These are phyloP conservation scores for Eupithecia vulgata DNA, from an alignment of 2,888 invertebrate genomes.

Conservation along the genomic window DNA sequence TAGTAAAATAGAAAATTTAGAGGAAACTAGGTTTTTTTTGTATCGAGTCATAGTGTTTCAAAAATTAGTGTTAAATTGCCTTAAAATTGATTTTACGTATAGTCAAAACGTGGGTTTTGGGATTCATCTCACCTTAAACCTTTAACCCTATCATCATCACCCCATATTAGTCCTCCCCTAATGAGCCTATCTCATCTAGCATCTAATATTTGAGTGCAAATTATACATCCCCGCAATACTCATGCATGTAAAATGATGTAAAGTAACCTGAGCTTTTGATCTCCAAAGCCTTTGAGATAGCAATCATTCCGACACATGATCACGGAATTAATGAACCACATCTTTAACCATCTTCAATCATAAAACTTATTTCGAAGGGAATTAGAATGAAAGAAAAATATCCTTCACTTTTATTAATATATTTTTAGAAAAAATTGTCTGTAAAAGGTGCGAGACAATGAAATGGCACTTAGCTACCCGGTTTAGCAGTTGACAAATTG, in stretches of 20 bases:
- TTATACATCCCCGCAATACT: neutral
- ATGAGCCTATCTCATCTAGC: no score
- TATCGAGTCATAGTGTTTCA: no score
- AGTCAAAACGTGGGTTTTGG: no score
- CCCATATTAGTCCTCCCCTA: no score
- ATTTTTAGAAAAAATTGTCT: conserved; percentile 51
- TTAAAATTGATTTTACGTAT: no score
- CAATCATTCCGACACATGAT: conserved; percentile 11
- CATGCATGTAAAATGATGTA: conserved; percentile 4
- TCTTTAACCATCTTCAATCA: conserved; percentile 19
- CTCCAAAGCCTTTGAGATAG: conserved; percentile 4
- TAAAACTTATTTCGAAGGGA: conserved; percentile 25
- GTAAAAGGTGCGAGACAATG: conserved; percentile 67
- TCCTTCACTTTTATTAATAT: conserved; percentile 58
- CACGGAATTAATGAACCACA: conserved; percentile 13
- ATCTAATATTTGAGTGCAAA: neutral
- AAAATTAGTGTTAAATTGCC: no score
- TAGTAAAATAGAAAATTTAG: no score
- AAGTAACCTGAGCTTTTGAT: conserved; percentile 11
- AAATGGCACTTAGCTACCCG: conserved; percentile 69
- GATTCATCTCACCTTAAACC: no score
- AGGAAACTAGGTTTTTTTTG: no score
- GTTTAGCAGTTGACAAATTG: conserved; percentile 76
- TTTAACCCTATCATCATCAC: no score
- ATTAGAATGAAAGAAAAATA: no score